Evolutionary conservation across 2,888 invertebrate genomes (phyloP).

Genomic region (Ypsolopha sequella): DNA sequence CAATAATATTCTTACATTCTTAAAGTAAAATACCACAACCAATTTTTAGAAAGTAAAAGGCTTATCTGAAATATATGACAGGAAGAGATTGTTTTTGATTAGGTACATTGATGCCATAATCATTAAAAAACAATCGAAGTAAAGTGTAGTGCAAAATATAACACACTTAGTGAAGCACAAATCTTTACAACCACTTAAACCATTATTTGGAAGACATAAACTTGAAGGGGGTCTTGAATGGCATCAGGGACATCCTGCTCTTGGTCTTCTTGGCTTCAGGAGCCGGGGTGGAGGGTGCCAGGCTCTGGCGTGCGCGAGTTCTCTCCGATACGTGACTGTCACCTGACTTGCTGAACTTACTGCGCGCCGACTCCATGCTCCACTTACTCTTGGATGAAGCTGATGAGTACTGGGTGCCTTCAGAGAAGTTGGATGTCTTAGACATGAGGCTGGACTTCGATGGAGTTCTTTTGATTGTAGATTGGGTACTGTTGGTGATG

Average conservation of each 20-base stretch:
- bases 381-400: slow-evolving; percentile 37
- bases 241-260: slow-evolving; percentile 45
- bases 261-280: slow-evolving; percentile 47
- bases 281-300: slow-evolving; percentile 32
- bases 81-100: no score
- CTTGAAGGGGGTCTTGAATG: slow-evolving; percentile 64
- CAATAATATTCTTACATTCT: slow-evolving; percentile 9
- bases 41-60: background rate
- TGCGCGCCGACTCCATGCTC: slow-evolving; percentile 32
- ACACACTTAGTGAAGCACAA: background rate
- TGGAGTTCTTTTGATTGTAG: slow-evolving; percentile 44
- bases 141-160: no score
- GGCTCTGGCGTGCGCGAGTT: slow-evolving; percentile 27
- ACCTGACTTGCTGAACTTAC: slow-evolving; percentile 24
- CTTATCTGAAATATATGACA: background rate
- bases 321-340: slow-evolving; percentile 25
- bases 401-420: slow-evolving; percentile 23
- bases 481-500: slow-evolving; percentile 30
- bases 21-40: slow-evolving; percentile 24
- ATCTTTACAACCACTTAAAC: background rate
- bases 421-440: slow-evolving; percentile 37
- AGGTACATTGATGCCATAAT: background rate
- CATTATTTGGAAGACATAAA: slow-evolving; percentile 35
- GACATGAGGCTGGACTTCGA: slow-evolving; percentile 52
- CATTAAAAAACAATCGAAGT: background rate